Conservation (phyloP, 2,797 vertebrate genomes). For the Selene dorsalis region DNA sequence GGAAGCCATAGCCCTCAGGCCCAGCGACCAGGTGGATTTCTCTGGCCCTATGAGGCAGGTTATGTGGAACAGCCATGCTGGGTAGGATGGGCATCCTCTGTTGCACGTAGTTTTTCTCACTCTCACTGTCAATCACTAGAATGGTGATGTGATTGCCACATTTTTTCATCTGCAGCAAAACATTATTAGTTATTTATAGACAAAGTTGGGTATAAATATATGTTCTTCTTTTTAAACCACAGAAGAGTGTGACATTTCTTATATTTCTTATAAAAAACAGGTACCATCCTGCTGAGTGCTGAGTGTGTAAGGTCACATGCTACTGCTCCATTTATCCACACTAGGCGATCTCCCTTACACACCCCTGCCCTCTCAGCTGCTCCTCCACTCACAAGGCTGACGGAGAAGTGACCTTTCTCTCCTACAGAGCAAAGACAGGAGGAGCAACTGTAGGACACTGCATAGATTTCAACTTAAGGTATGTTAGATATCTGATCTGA, state of each 20-base stretch:
- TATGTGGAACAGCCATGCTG: conserved; percentile 85
- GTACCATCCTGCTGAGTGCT: conserved; percentile 89
- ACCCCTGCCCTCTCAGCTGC: conserved; percentile 89
- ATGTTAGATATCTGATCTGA: neutral
- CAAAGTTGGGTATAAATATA: neutral
- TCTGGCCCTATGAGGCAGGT: conserved; percentile 86
- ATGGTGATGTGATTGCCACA: conserved; percentile 86
- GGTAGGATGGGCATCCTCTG: conserved; percentile 85
- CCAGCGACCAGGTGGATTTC: conserved; percentile 84
- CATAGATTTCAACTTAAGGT: neutral
- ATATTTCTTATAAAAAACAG: neutral
- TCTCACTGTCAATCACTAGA: conserved; percentile 89
- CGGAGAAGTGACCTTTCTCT: conserved; percentile 84
- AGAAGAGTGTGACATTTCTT: neutral
- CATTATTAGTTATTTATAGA: neutral
- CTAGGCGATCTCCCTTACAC: conserved; percentile 85
- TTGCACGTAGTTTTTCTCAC: conserved; percentile 85
- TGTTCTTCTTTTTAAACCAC: neutral
- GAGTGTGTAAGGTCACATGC: conserved; percentile 84
- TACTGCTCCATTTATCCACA: conserved; percentile 90
- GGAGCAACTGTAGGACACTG: neutral
- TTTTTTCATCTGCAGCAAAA: conserved; percentile 86
- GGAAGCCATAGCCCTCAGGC: conserved; percentile 88
- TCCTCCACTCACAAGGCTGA: conserved; percentile 83
- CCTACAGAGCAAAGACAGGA: conserved; percentile 78